Evolutionary conservation across 2,888 invertebrate genomes (phyloP).

Genomic region (Drosophila cracens): DNA sequence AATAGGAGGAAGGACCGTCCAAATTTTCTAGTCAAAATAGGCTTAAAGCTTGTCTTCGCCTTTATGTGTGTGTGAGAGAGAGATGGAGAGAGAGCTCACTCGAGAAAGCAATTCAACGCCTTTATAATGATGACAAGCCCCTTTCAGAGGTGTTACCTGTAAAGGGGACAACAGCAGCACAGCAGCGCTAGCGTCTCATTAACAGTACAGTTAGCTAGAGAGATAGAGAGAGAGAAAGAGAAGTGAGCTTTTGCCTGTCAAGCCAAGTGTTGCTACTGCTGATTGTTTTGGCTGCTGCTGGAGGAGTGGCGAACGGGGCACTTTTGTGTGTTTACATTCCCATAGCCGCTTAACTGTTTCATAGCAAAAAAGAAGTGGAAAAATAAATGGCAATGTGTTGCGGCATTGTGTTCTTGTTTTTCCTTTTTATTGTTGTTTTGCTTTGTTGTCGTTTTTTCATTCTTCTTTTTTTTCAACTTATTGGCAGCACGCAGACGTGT

Average conservation of each 20-base stretch:
- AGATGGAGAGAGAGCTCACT: slow-evolving; percentile 14
- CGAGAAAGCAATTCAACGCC: slow-evolving; percentile 58
- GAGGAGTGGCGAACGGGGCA: slow-evolving; percentile 9
- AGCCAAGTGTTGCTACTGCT: slow-evolving; percentile 55
- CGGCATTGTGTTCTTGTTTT: slow-evolving; percentile 70
- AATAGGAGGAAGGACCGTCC: slow-evolving; percentile 12
- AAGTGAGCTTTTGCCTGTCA: slow-evolving; percentile 45
- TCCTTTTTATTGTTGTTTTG: slow-evolving; percentile 58
- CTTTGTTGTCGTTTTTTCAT: slow-evolving; percentile 51
- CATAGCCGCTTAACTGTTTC: slow-evolving; percentile 75
- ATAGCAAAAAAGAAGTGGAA: slow-evolving; percentile 39
- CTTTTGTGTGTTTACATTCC: slow-evolving; percentile 64
- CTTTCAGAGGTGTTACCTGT: slow-evolving; percentile 55
- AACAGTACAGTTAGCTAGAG: slow-evolving; percentile 46
- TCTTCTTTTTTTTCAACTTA: slow-evolving; percentile 70
- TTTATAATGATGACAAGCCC: slow-evolving; percentile 58
- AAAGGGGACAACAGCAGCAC: slow-evolving; percentile 38
- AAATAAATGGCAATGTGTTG: slow-evolving; percentile 74
- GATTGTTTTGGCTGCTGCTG: slow-evolving; percentile 53
- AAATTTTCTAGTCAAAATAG: slow-evolving; percentile 36
- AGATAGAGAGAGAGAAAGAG: slow-evolving; percentile 25
- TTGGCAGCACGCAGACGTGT: slow-evolving; percentile 73
- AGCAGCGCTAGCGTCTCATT: slow-evolving; percentile 59
- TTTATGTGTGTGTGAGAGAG: slow-evolving; percentile 13
- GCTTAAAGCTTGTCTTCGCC: slow-evolving; percentile 43